A percentile compares a stretch with the other conserved stretches of the same genome.
Conservation (phyloP, 1,140 invertebrate species). For the Trichonephila inaurata region DNA sequence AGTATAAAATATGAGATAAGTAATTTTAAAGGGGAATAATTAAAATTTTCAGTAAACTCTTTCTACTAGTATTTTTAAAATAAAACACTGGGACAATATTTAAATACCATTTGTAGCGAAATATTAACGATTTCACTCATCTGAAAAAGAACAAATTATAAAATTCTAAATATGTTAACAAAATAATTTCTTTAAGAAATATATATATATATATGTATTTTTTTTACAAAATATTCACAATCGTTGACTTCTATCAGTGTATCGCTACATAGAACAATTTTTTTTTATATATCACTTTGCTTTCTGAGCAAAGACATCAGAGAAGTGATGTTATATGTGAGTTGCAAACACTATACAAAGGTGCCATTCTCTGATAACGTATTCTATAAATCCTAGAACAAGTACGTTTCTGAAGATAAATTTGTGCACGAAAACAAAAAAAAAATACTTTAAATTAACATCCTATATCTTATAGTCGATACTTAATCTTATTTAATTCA, state of each 20-base stretch:
- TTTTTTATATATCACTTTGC: neutral
- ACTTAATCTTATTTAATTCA: neutral
- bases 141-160: too few species aligned
- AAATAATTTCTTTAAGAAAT: too few species aligned
- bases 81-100: too few species aligned
- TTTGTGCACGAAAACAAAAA: neutral
- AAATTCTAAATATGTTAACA: too few species aligned
- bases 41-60: too few species aligned
- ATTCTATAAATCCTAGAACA: neutral
- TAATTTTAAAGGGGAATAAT: too few species aligned
- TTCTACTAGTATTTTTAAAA: too few species aligned
- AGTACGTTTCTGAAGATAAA: neutral
- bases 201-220: too few species aligned
- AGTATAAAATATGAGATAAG: too few species aligned
- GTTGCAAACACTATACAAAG: slow-evolving; percentile 11
- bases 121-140: too few species aligned
- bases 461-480: neutral
- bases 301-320: slow-evolving; percentile 23
- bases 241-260: neutral
- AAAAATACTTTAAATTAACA: neutral
- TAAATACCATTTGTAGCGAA: too few species aligned
- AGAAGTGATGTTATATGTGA: slow-evolving; percentile 16
- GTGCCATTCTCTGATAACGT: neutral
- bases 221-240: neutral
- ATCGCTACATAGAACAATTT: neutral